Base-by-base conservation (phyloP, 2,113 vertebrate species). In the Probosciger aterrimus region DNA sequence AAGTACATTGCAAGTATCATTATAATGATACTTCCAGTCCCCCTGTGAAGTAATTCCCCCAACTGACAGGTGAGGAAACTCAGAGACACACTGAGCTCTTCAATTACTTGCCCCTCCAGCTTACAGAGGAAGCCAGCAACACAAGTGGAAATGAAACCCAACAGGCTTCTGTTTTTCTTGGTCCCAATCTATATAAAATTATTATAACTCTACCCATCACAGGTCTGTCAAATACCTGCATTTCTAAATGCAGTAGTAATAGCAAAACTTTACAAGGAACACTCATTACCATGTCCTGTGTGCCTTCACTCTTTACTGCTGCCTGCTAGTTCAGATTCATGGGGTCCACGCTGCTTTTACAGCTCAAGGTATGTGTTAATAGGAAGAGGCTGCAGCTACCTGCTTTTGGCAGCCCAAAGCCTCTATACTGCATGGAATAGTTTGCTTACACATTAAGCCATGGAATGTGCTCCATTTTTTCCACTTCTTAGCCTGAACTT, bases 1-100 rank as follows among this genome's bases (percentile, higher is more conserved):
- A 96, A 96, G 95, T 91, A 70, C 15, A 82, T 85, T 50, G 90
- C 90, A 88, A 73, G 63, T n/a, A 92, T 96, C 96, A 95, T 94
- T 96, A 92, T 91, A 95, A 94, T 92, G 96, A 96, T 94, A 79
- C 82, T 69, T 73, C 88, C 92, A 93, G 82, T 85, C 75, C 86
- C 73, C 88, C 83, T 94, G 83, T 92, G 88, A 95, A 96, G 88
- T 85, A 35, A 91, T 94, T 91, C 95, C 95, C 86, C 65, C 86
- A 46, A 13, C 41, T 94, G 95, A 94, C 96, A 96, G 88, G 89
- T 92, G 88, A 96, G 63, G 81, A 87, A 91, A 79, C 86, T 14
- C 77, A 96, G 83, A 94, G 81, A 94, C 65, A 75, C 82, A 44
- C 69, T 22, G 25, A 88, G 74, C 86, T 95, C 70, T 82, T 80